Conservation (phyloP, 2,797 vertebrate species). For the Tolypeutes matacus region DNA sequence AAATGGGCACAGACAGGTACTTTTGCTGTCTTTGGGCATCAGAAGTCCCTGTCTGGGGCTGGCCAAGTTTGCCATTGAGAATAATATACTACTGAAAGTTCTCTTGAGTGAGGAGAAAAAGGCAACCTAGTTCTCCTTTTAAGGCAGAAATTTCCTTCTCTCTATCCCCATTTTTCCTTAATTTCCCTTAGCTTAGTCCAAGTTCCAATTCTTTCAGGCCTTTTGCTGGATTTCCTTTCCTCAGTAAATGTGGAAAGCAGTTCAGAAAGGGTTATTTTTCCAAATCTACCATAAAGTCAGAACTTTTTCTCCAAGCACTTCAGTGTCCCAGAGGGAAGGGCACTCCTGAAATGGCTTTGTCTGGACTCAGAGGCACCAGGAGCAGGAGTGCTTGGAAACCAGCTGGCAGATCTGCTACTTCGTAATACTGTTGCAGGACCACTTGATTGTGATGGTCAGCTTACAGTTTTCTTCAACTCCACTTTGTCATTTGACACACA, state of each 20-base stretch:
- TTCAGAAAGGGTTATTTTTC: neutral
- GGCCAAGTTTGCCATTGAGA: neutral
- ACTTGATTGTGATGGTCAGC: neutral
- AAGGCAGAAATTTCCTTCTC: neutral
- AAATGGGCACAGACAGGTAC: neutral
- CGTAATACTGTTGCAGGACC: fast-evolving
- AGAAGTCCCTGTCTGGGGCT: neutral
- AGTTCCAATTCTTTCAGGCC: neutral
- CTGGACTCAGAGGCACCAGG: neutral
- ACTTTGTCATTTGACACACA: neutral
- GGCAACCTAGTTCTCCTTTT: neutral
- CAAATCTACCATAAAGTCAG: too few species aligned
- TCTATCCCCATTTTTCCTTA: neutral
- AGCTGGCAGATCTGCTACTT: neutral
- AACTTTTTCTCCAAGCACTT: neutral
- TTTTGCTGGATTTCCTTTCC: neutral
- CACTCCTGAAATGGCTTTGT: neutral
- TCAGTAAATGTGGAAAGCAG: neutral
- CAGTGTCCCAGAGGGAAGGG: neutral
- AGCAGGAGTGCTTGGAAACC: neutral
- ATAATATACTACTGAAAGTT: neutral
- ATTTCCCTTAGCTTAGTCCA: neutral
- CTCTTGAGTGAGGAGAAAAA: neutral
- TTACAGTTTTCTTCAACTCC: neutral
- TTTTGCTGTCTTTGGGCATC: neutral